Conservation (phyloP, 53 echinoderm and acorn worm species). For the Stichopus horrens region DNA sequence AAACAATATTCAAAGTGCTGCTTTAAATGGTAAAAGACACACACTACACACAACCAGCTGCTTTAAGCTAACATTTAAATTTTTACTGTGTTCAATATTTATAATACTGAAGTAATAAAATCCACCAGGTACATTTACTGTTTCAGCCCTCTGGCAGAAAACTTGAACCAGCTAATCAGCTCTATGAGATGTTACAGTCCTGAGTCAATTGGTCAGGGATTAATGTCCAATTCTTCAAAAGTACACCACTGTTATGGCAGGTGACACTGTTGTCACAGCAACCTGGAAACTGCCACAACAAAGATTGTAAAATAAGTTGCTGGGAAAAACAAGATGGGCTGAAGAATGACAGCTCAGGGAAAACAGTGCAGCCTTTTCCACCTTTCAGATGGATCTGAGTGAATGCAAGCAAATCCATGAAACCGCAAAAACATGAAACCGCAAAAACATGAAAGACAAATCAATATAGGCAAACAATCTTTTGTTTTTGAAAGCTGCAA, state of each 20-base stretch:
- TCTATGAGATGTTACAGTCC: neutral
- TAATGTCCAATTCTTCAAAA: neutral
- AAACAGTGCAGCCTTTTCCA: neutral
- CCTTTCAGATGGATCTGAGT: neutral
- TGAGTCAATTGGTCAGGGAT: neutral
- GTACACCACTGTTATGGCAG: constrained; percentile 1
- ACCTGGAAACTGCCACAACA: neutral
- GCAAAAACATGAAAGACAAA: neutral
- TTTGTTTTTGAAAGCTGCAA: neutral
- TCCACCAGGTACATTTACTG: neutral
- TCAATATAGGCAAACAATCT: no score
- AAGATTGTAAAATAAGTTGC: neutral
- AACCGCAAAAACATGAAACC: neutral
- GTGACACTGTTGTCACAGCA: neutral
- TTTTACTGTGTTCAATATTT: neutral
- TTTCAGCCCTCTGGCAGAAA: neutral
- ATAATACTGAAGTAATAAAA: neutral
- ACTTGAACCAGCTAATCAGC: neutral
- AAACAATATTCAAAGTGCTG: no score
- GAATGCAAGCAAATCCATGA: no score
- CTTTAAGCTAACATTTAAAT: constrained; percentile 3
- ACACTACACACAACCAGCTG: neutral
- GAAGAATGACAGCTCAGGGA: neutral
- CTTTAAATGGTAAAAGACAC: neutral
- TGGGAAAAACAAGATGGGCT: neutral